phyloP scores from a whole-genome alignment of 1,140 invertebrate genomes.

The Armadillidium nasatum region DNA sequence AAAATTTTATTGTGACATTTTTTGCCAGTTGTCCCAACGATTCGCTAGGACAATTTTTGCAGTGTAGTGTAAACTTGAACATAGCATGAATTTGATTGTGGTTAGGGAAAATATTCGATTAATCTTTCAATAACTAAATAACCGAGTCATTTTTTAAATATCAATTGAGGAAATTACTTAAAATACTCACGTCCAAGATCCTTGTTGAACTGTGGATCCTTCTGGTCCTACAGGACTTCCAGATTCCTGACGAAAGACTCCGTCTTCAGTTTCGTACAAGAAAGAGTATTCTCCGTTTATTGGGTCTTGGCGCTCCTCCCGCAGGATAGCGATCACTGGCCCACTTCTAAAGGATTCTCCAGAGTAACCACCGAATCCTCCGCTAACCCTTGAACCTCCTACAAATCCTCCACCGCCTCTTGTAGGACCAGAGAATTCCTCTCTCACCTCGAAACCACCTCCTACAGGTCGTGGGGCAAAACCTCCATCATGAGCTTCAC shows the following conservation, averaged over 20 bases:
- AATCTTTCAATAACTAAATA: too few relatives aligned
- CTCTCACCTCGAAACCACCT: not conserved
- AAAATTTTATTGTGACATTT: too few relatives aligned
- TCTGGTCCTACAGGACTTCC: conserved; percentile 18
- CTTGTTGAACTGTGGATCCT: conserved; percentile 20
- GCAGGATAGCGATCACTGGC: not conserved
- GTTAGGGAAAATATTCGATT: too few relatives aligned
- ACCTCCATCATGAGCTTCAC: not conserved
- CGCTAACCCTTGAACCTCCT: too few relatives aligned
- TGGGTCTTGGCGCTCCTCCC: conserved; percentile 13
- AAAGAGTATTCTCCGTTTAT: conserved; percentile 13
- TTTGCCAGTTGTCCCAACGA: too few relatives aligned
- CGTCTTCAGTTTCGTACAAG: conserved; percentile 20
- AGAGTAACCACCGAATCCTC: not conserved
- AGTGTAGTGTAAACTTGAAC: too few relatives aligned
- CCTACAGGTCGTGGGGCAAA: not conserved
- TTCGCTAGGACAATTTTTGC: too few relatives aligned
- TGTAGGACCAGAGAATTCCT: not conserved
- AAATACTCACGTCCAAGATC: conserved; percentile 17
- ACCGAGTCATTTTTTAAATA: too few relatives aligned
- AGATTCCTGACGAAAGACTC: conserved; percentile 14
- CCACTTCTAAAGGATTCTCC: not conserved
- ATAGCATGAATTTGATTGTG: too few relatives aligned
- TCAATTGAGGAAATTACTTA: too few relatives aligned
- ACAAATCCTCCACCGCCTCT: too few relatives aligned